Base-by-base conservation (phyloP, 2,113 vertebrate genomes). In the Montifringilla adamsi region DNA sequence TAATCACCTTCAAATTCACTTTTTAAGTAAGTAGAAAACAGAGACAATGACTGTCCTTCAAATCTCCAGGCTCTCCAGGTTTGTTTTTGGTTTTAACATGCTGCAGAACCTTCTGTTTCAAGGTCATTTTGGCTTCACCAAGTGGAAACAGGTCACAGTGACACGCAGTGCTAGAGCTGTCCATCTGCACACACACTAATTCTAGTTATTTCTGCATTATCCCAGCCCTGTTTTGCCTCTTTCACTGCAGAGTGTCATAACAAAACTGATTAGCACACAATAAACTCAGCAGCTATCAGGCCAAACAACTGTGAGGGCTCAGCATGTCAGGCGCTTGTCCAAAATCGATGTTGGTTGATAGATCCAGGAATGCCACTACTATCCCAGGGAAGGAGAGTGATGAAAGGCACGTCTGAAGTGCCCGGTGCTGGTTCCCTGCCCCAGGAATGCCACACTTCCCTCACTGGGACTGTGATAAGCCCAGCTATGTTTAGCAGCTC, bases 381-480 rank as follows among this genome's bases (percentile, higher is more conserved):
- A 15, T 26, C 63, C 81, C 64, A 33, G 77, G 8, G 66, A 78
- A 86, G 39, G 60, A 95, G 95, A 60, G 96, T 70, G 95, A 96
- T 2, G 73, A 97, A 93, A 77, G 86, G 89, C 93, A 95, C 2
- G 20, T 91, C 96, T 95, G 92, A 91, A 91, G 93, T 79, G 90
- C 56, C 72, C 16, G 2, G 88, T 43, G 84, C 85, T 93, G 88
- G 84, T 94, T 95, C 94, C 80, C 94, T 95, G 96, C 96, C 90
- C 69, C 90, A 94, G 95, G 93, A 96, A 97, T 94, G 97, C 94
- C 97, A 97, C 96, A 56, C 96, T 97, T 92, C 94, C 91, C 91
- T 87, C 26, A 2, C 87, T 60, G 92, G 87, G 41, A 6, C 20
- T 21, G 24, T 33, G 97, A 98, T 98, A 98, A 98, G 91, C 46